Evolutionary conservation across 2,113 vertebrate species (phyloP).

Genomic region (Dissostichus mawsoni): DNA sequence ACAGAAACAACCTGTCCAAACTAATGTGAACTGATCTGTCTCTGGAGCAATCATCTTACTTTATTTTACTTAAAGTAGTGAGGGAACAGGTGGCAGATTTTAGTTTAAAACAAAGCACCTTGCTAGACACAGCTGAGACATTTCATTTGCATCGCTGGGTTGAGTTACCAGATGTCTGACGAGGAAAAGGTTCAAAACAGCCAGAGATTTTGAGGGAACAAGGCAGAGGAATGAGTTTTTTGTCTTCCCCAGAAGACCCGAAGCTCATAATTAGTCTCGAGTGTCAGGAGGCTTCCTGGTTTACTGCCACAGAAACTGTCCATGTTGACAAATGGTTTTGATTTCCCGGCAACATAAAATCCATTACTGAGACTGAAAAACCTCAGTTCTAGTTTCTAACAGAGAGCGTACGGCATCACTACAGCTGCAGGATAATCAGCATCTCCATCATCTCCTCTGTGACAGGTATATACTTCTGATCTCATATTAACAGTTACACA

Average conservation of each 20-base stretch:
- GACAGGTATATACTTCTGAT: background rate
- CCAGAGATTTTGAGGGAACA: slow-evolving; percentile 8
- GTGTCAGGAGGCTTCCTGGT: slow-evolving; percentile 46
- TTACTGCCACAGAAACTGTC: slow-evolving; percentile 55
- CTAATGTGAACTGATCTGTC: background rate
- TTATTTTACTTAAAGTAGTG: background rate
- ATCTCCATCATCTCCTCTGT: slow-evolving; percentile 13
- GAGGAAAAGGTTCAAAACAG: slow-evolving; percentile 32
- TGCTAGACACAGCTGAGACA: slow-evolving; percentile 1
- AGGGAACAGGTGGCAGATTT: background rate
- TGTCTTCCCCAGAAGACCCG: slow-evolving; percentile 42
- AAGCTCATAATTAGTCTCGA: slow-evolving; percentile 61
- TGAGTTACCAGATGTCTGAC: background rate
- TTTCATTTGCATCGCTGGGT: slow-evolving; percentile 8
- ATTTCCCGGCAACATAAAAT: slow-evolving; percentile 53
- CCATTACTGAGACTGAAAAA: slow-evolving; percentile 44
- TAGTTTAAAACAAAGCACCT: background rate
- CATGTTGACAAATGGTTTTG: slow-evolving; percentile 68
- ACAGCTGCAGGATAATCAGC: slow-evolving; percentile 18
- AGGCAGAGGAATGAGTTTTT: slow-evolving; percentile 27
- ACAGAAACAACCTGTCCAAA: background rate
- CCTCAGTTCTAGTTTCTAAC: slow-evolving; percentile 8
- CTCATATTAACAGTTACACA: background rate
- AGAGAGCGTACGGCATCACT: slow-evolving; percentile 2
- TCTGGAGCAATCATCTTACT: background rate